Base-by-base conservation (phyloP, 2,888 invertebrate genomes). In the Autographa gamma region DNA sequence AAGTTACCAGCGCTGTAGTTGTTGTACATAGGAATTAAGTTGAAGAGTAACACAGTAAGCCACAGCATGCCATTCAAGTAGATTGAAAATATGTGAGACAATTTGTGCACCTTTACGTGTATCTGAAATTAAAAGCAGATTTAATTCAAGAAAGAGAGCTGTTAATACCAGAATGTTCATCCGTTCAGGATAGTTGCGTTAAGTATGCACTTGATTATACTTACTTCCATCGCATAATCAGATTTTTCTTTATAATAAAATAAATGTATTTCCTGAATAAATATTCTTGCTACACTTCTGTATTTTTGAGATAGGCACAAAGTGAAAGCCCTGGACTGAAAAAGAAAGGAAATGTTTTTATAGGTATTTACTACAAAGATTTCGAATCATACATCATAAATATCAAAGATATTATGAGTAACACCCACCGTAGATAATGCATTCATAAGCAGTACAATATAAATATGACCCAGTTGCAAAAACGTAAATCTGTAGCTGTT, bases 361-460 rank as follows among this genome's bases (percentile, higher is more conserved):
- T 25, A 25, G n/a, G n/a, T n/a, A 25, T 25, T 25, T 25, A 3
- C 25, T 25, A 25, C 3, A 3, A 25, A 1, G 25, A 25, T 25
- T 25, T 25, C 3, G 25, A 25, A 25, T 25, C 3, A 3, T 25
- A 25, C 3, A 25, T 2, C 3, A 25, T 25, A 25, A 25, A 25
- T 25, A 25, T 2, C 1, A 25, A 25, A 25, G 1, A 25, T 25
- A 25, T 25, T 25, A 25, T 25, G 25, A 25, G 41, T 31, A 79
- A 77, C 52, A 84, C 70, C 67, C 76, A 80, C 60, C 19, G 62
- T 52, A 38, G 76, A 76, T 34, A 86, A 63, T 8, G 73, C 34
- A 66, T 78, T 84, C 76, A 85, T 69, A 19, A 86, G 62, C 13
- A 85, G 16, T 1, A 79, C 77, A 9, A 85, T 72, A 56, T 78